Base-by-base conservation (phyloP, 2,113 vertebrate genomes). In the Leptodactylus fuscus region DNA sequence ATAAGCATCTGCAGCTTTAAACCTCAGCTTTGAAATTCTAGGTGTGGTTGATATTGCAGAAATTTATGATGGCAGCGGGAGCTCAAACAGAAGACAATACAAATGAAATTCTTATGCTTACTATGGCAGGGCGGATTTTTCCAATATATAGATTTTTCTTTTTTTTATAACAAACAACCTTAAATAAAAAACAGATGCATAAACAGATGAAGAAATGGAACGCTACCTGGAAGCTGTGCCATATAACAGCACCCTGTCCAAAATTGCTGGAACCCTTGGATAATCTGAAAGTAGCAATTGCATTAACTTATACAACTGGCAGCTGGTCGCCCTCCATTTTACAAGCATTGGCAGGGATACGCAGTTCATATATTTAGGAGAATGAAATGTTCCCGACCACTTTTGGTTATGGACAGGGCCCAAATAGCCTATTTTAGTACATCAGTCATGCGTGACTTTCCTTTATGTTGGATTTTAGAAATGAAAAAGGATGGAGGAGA, bases 291-390 rank as follows among this genome's bases (percentile, higher is more conserved):
- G 78, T 81, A 81, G 55, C 36, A 53, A 46, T 65, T 48, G 58
- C 55, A 81, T 81, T 81, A 81, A 81, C 78, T 81, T 81, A 81
- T 81, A 81, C 78, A 81, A 81, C 78, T 81, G 78, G 58, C 78
- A 81, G 78, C 78, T 81, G 58, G 78, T 81, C 55, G 29, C 78
- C n/a, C 41, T 81, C 36, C 8, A 20, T 67, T 81, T 81, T 81
- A 81, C 41, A 81, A 65, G 78, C 55, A 46, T 65, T 81, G 78
- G 78, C 78, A 81, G 78, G 46, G 67, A 46, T 24, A 81, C 18
- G 7, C 58, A 32, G 58, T 29, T 81, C 78, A 81, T 81, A 81
- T 81, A 81, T 81, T 81, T 67, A 29, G 58, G 38, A 46, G 58
- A 81, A 81, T 81, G 38, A 81, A 62, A 81, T 81, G 78, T 81